Base-by-base conservation (phyloP, 2,797 vertebrate genomes). In the Nothura maculosa region DNA sequence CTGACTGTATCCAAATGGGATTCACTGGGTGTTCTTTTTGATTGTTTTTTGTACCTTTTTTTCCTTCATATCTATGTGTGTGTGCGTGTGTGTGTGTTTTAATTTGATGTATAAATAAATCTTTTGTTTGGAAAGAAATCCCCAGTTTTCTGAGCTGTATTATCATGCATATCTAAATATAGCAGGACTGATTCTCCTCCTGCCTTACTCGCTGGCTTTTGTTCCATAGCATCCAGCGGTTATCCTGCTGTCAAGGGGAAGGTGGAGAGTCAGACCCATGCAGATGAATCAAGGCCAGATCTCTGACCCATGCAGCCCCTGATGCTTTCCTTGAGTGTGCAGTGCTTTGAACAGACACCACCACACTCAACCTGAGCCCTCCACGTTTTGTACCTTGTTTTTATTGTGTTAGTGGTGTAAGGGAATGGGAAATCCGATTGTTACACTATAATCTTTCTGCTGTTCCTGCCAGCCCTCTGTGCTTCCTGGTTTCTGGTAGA, bases 41-140 rank as follows among this genome's bases (percentile, higher is more conserved):
- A 22, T 47, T 87, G 10, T 6, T 15, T 57, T 20, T 22, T 12
- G 47, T 48, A 25, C 25, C 2, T 8, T 27, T 28, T 24, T 19
- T 15, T 22, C 83, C 34, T 73, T 73, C 70, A n/a, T n/a, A n/a
- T n/a, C n/a, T n/a, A 28, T 54, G 52, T 22, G 54, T n/a, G 54
- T 55, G 52, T 5, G 12, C 38, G 43, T 22, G 12, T 34, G 50
- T 63, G 87, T 45, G 74, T 77, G 64, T 89, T 87, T 86, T 3
- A 80, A 90, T 93, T 93, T 73, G 63, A 90, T 94, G 79, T 93
- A 93, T 73, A 94, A 96, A 95, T 95, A 95, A 94, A 94, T 92
- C 78, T 92, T 89, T 89, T 87, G 66, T 95, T 93, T 87, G 87
- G 91, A 94, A 92, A 96, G 90, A 94, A 90, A 85, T 27, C 89